Base-by-base conservation (phyloP, 2,888 invertebrate genomes). In the Bhutanitis thaidina region DNA sequence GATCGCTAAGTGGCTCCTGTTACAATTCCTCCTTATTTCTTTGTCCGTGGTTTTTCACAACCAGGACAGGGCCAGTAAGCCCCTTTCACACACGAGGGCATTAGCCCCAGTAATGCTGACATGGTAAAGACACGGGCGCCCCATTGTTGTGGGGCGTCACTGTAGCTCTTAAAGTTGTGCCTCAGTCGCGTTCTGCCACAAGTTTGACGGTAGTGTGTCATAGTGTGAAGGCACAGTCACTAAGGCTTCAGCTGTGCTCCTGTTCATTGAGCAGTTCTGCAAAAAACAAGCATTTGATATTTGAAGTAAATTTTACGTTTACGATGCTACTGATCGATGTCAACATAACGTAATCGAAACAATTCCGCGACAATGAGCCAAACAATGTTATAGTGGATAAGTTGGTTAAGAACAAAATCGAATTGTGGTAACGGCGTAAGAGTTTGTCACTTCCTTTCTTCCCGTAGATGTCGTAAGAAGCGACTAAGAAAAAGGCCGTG, bases 191-290 rank as follows among this genome's bases (percentile, higher is more conserved):
- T 65, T 82, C 62, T 86, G 90, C 90, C 90, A 89, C 47, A 90
- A 60, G 67, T 89, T 88, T 5, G 90, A 90, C 1, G 90, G 86
- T 5, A 92, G 74, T 13, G 90, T 90, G 78, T 94, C 93, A 70
- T 92, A 94, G 80, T 95, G 95, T 2, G 93, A 92, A 0, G 95
- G 95, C 15, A 95, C 93, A 0, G 95, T 95, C 51, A 92, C 80
- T 52, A 95, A 78, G 3, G 95, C 95, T 60, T 95, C 95, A 20
- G 92, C 93, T 1, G 92, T 79, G 7, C 92, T 92, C 35, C 95
- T 88, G 62, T 81, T 91, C 49, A 92, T 90, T 44, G 92, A 93
- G 74, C 95, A 95, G 75, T 95, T 95, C 87, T 93, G 84, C 13
- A 88, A 90, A 14, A 4, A 27, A 27, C 27, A n/a, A 10, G 25